These are phyloP conservation scores for Corvus moneduloides DNA, from an alignment of 2,113 vertebrate species.

Conservation along the genomic window DNA sequence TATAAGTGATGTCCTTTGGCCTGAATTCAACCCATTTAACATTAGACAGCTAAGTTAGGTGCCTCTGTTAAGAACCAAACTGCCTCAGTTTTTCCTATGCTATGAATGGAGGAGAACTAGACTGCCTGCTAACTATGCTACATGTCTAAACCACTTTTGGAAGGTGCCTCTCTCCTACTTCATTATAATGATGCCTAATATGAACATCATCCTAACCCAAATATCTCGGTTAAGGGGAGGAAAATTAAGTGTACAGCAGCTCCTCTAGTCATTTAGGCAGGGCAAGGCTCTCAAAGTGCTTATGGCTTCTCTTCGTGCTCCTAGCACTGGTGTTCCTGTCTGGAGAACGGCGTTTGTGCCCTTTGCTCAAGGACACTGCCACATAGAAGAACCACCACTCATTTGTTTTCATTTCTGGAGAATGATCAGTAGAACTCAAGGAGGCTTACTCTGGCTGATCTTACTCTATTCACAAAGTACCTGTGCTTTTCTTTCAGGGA, in stretches of 20 bases:
- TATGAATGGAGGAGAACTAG: background rate
- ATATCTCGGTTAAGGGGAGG: background rate
- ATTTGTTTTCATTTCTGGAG: background rate
- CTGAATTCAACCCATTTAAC: background rate
- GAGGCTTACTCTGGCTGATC: background rate
- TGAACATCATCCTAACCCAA: background rate
- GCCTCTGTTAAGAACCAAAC: background rate
- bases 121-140: background rate
- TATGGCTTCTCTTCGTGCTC: background rate
- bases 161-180: background rate
- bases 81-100: background rate
- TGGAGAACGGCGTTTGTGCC: fast-evolving
- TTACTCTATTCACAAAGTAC: background rate
- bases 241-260: background rate
- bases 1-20: background rate
- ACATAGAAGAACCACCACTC: fast-evolving
- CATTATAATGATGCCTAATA: background rate
- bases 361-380: background rate
- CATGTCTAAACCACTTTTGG: background rate
- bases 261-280: background rate
- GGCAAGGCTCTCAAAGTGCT: background rate
- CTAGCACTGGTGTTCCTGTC: background rate
- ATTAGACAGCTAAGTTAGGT: background rate
- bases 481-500: background rate
- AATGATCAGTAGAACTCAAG: background rate